These are phyloP conservation scores for Zelleria hepariella DNA, from an alignment of 2,888 invertebrate genomes.

Conservation along the genomic window DNA sequence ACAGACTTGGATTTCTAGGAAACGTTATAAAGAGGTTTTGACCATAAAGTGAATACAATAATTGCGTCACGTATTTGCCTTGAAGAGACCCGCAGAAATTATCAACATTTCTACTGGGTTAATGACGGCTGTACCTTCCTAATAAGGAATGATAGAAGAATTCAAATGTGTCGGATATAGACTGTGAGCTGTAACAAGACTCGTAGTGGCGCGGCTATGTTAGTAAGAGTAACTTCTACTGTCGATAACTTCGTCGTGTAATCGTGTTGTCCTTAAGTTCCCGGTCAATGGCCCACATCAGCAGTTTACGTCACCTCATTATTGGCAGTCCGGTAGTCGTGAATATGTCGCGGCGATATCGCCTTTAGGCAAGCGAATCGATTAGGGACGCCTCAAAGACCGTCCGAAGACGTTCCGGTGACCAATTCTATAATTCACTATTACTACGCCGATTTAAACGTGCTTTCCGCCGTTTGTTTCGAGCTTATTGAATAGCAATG, in stretches of 20 bases:
- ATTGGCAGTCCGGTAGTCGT: conserved; percentile 29
- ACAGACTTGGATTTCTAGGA: neutral
- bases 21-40: neutral
- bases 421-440: conserved; percentile 18
- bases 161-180: neutral
- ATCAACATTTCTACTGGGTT: neutral
- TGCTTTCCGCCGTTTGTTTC: conserved; percentile 1
- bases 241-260: conserved; percentile 22
- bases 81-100: neutral
- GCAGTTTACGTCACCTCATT: conserved; percentile 44
- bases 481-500: neutral
- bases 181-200: neutral
- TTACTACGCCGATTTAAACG: neutral
- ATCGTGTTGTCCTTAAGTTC: conserved; percentile 29
- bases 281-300: conserved; percentile 51
- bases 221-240: conserved; percentile 3
- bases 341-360: conserved; percentile 36
- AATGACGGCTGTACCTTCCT: neutral
- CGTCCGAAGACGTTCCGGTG: conserved; percentile 27
- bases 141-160: neutral
- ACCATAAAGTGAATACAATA: neutral
- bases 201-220: neutral
- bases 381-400: conserved; percentile 41
- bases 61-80: conserved; percentile 1
- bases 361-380: conserved; percentile 43